These are phyloP conservation scores for Laspeyria flexula DNA, from an alignment of 2,888 invertebrate genomes.

Conservation along the genomic window DNA sequence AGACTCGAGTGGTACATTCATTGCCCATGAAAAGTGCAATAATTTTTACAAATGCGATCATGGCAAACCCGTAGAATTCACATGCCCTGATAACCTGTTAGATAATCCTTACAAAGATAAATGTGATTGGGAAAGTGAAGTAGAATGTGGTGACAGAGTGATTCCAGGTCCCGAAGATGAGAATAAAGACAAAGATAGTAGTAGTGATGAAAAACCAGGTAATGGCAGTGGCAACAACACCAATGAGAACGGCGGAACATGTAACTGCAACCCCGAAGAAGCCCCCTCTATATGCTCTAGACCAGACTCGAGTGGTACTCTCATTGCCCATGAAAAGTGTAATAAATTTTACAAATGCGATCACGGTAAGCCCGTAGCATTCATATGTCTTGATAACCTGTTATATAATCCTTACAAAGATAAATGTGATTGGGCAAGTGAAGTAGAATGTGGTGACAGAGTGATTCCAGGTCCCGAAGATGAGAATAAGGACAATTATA, in stretches of 20 bases:
- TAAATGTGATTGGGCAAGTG: slow-evolving; percentile 54
- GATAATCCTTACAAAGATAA: slow-evolving; percentile 40
- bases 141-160: slow-evolving; percentile 34
- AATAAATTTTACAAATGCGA: slow-evolving; percentile 53
- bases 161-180: slow-evolving; percentile 18
- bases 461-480: slow-evolving; percentile 15
- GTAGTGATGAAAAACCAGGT: too few species aligned
- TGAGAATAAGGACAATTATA: neutral
- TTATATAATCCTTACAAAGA: slow-evolving; percentile 47
- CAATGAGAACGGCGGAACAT: slow-evolving; percentile 10
- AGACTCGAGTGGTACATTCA: slow-evolving; percentile 27
- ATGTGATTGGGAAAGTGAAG: slow-evolving; percentile 46
- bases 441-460: slow-evolving; percentile 57
- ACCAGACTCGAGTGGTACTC: slow-evolving; percentile 41
- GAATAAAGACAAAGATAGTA: too few species aligned
- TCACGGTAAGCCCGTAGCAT: slow-evolving; percentile 40
- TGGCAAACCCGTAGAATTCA: slow-evolving; percentile 30
- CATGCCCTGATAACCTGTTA: slow-evolving; percentile 21
- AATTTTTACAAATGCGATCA: slow-evolving; percentile 40
- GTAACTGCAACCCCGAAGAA: slow-evolving; percentile 47
- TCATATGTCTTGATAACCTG: slow-evolving; percentile 41
- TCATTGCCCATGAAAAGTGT: slow-evolving; percentile 55
- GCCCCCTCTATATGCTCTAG: slow-evolving; percentile 48
- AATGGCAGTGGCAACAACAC: neutral
- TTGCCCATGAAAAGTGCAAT: slow-evolving; percentile 46